Evolutionary conservation across 2,888 invertebrate species (phyloP), one percentile per base, ranked within the genome.

Genomic region (Erannis defoliaria): DNA sequence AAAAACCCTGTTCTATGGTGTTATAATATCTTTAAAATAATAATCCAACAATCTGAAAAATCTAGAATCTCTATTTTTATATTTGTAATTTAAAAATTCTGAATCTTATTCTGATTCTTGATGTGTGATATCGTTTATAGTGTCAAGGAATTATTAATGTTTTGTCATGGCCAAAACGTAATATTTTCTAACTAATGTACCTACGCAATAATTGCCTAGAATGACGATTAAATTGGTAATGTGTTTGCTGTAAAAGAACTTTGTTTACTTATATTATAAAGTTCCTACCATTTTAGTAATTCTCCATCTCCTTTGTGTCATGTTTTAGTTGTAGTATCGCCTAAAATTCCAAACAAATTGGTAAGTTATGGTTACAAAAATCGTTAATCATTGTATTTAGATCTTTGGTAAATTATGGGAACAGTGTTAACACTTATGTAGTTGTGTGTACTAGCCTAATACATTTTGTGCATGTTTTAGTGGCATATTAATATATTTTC

Each of bases 41-140:
- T 37, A 37, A 16, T 1, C 14, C 8, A 37, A 18, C 10, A 18
- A 38, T 45, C 26, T 45, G 9, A 12, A 14, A 19, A 23, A 18
- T 2, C 16, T 16, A 21, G 31, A 54, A 54, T 45, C 55, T 54
- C 43, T 55, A 55, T 55, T 55, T 55, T 55, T 55, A 18, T 54
- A 43, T 45, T 54, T 4, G n/a, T n/a, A n/a, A n/a, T n/a, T n/a
- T n/a, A 12, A 12, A 37, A 35, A 16, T 37, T 45, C 37, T 23
- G 16, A 35, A 49, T 31, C 31, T 55, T 40, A 12, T 16, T n/a
- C n/a, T n/a, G n/a, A n/a, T n/a, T n/a, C n/a, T n/a, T n/a, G 6
- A 53, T 35, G 23, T 55, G 45, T 55, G 55, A 55, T 55, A 55
- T 33, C 1, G 4, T 46, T 9, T 45, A 21, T 45, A 45, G 14